Evolutionary conservation across 2,888 invertebrate genomes (phyloP), one percentile per base, ranked within the genome.

Genomic region (Megamerina dolium): DNA sequence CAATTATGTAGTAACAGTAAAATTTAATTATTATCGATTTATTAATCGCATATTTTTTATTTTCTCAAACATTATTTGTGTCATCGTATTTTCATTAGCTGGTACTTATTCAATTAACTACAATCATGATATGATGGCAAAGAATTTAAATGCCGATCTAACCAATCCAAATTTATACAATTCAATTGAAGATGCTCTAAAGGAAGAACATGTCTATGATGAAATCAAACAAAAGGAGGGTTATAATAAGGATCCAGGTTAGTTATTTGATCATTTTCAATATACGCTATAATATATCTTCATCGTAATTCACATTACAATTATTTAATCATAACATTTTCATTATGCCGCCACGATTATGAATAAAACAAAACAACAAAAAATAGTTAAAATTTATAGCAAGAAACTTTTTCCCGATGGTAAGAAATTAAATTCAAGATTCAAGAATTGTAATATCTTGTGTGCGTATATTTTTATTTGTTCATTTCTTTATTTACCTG

Each of bases 111-210:
- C 77, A 9, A 59, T 77, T 18, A 74, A 75, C 34, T 85, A 84
- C 62, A 84, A 85, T 52, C 77, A 79, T 21, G 68, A 79, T 29
- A 77, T 80, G 37, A 76, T 79, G 3, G 66, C 83, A 51, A 92
- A 92, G 68, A 91, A 91, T 63, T 77, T 81, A 54, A 88, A 87
- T 57, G 91, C 91, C 0, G 91, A 92, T 65, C 75, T 82, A 21
- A 86, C 86, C 9, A 92, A 92, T 73, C 91, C 91, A 1, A 79
- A 76, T 57, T 77, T 89, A 41, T 92, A 91, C 63, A 83, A 90
- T 56, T 83, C 83, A 55, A 84, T 87, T 49, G 84, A 85, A 37
- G 85, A 86, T 53, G 77, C 82, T 40, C 79, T 80, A 44, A 83
- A 83, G 55, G 70, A 83, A 42, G 90, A 91, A 56, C 90, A 91